Conservation (phyloP, 2,113 vertebrate genomes). For the Synodontis membranacea region DNA sequence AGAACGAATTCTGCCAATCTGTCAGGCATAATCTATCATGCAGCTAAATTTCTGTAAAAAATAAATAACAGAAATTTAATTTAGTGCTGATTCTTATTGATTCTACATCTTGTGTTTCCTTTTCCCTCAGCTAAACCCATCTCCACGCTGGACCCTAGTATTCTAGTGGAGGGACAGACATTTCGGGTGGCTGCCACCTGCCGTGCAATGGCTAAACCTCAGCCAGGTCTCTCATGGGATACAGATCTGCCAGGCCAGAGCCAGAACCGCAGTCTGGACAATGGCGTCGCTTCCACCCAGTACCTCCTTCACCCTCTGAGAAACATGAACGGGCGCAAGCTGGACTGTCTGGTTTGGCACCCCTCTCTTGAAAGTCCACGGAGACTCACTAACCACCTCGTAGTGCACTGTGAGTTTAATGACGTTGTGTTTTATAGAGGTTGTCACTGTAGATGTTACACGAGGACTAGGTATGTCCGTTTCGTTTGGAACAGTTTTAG, state of each 20-base stretch:
- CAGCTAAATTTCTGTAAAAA: not conserved
- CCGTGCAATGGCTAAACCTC: conserved; percentile 79
- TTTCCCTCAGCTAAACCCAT: conserved; percentile 66
- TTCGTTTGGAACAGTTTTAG: not conserved
- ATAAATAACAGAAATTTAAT: too few relatives aligned
- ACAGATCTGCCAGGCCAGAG: conserved; percentile 76
- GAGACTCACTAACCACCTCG: conserved; percentile 75
- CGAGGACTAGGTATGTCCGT: not conserved
- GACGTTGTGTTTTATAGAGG: not conserved
- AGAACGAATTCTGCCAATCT: too few relatives aligned
- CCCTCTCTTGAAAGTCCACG: conserved; percentile 70
- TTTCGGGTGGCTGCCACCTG: conserved; percentile 78
- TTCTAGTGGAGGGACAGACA: conserved; percentile 78
- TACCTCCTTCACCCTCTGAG: conserved; percentile 83
- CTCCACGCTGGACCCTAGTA: conserved; percentile 62
- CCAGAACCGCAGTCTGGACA: conserved; percentile 68
- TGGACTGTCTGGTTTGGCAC: conserved; percentile 87
- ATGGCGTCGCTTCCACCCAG: conserved; percentile 71
- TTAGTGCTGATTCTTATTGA: not conserved
- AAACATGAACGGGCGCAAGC: conserved; percentile 80
- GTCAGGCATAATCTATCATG: not conserved
- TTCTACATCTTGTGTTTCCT: not conserved
- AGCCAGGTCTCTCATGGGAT: conserved; percentile 82
- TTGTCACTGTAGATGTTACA: not conserved
- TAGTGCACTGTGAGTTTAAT: conserved; percentile 82